Evolutionary conservation across 2,113 vertebrate genomes (phyloP).

Genomic region (Nesospiza acunhae): DNA sequence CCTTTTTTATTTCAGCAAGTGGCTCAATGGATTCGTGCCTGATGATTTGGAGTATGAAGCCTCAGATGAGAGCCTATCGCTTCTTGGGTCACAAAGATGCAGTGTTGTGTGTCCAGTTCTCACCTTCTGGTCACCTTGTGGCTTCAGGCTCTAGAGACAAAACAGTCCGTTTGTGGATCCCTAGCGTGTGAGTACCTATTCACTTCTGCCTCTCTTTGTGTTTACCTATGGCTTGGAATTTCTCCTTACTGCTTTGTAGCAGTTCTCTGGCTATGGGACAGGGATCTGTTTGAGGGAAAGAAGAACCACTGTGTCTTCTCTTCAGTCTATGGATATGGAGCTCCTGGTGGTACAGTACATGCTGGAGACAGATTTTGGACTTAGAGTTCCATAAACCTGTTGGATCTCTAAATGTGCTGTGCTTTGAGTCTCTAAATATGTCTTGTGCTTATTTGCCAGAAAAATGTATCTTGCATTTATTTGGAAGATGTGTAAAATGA

Average conservation of each 20-base stretch:
- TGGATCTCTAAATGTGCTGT: background rate
- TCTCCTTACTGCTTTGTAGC: background rate
- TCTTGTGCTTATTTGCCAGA: background rate
- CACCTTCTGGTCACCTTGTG: slow-evolving; percentile 92
- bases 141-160: slow-evolving; percentile 94
- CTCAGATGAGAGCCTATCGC: slow-evolving; percentile 91
- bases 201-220: background rate
- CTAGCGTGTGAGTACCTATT: slow-evolving; percentile 82
- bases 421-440: background rate
- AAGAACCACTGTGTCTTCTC: background rate
- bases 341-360: background rate
- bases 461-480: background rate
- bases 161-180: slow-evolving; percentile 95
- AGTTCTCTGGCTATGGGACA: background rate
- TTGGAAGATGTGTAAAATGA: background rate
- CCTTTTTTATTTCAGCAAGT: slow-evolving; percentile 76
- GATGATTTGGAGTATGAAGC: slow-evolving; percentile 96
- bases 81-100: slow-evolving; percentile 93
- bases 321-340: background rate
- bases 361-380: background rate
- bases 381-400: background rate
- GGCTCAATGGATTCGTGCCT: slow-evolving; percentile 91
- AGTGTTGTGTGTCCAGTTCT: slow-evolving; percentile 89
- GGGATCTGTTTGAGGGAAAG: background rate
- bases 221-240: background rate